Evolutionary conservation across 2,888 invertebrate species (phyloP).

Genomic region (Dynastes maya): DNA sequence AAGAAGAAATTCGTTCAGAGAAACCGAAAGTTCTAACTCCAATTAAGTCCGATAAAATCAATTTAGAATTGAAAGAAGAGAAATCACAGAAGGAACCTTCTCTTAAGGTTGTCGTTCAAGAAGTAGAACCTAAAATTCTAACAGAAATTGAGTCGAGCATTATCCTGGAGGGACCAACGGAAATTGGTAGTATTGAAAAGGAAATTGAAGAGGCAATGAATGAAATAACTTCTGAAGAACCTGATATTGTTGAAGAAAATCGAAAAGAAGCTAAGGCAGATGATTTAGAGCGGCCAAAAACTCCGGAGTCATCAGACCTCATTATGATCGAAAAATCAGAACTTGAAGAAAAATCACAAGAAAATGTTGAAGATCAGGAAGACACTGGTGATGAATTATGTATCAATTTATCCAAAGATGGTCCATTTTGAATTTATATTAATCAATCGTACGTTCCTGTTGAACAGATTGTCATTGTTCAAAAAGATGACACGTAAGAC

Average conservation of each 20-base stretch:
- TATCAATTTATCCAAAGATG: constrained; percentile 65
- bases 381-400: background rate
- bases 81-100: constrained; percentile 56
- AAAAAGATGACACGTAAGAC: constrained; percentile 69
- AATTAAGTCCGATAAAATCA: constrained; percentile 43
- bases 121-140: constrained; percentile 56
- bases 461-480: constrained; percentile 50
- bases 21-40: constrained; percentile 14
- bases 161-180: constrained; percentile 5
- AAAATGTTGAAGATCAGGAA: background rate
- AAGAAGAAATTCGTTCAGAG: background rate
- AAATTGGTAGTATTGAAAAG: constrained; percentile 41
- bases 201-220: constrained; percentile 43
- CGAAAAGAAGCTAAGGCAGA: background rate
- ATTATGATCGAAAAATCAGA: constrained; percentile 39
- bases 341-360: constrained; percentile 47
- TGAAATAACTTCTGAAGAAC: constrained; percentile 23
- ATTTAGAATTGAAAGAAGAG: constrained; percentile 56
- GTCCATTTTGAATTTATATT: constrained; percentile 74
- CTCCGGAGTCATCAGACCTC: background rate
- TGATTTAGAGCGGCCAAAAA: background rate
- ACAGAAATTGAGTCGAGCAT: constrained; percentile 38
- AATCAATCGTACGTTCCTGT: constrained; percentile 69
- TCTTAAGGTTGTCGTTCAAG: background rate
- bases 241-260: background rate